phyloP scores from a whole-genome alignment of 2,113 vertebrate genomes.

The Nanorana parkeri region DNA sequence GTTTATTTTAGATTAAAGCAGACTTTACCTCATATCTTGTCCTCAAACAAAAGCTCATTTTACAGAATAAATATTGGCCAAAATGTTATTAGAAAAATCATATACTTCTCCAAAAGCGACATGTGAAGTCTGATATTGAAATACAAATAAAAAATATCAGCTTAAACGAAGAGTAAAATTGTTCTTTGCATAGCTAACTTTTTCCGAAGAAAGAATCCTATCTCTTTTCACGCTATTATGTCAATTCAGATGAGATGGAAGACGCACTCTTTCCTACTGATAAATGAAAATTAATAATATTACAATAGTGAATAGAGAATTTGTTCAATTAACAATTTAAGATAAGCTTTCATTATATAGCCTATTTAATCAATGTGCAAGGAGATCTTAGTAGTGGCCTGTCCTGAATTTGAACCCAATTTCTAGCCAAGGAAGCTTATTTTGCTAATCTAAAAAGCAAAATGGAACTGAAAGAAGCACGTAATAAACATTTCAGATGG shows the following conservation, averaged over 20 bases:
- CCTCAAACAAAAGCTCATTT: constrained; percentile 56
- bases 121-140: constrained; percentile 27
- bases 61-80: constrained; percentile 54
- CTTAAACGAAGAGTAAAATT: constrained; percentile 1
- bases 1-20: constrained; percentile 56
- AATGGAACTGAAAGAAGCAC: constrained; percentile 13
- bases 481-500: constrained; percentile 19
- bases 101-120: constrained; percentile 43
- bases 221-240: neutral
- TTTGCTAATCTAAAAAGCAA: constrained; percentile 8
- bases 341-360: neutral
- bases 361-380: neutral
- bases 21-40: constrained; percentile 55
- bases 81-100: constrained; percentile 52
- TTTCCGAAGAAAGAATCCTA: neutral
- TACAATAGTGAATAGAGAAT: neutral
- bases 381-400: constrained; percentile 9
- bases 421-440: constrained; percentile 29
- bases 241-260: neutral
- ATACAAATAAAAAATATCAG: constrained; percentile 14
- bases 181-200: constrained; percentile 5
- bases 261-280: neutral
- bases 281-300: neutral
- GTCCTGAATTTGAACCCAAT: constrained; percentile 29
- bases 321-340: neutral